Conservation (phyloP, 2,888 invertebrate genomes). For the Drosophila meridiana region DNA sequence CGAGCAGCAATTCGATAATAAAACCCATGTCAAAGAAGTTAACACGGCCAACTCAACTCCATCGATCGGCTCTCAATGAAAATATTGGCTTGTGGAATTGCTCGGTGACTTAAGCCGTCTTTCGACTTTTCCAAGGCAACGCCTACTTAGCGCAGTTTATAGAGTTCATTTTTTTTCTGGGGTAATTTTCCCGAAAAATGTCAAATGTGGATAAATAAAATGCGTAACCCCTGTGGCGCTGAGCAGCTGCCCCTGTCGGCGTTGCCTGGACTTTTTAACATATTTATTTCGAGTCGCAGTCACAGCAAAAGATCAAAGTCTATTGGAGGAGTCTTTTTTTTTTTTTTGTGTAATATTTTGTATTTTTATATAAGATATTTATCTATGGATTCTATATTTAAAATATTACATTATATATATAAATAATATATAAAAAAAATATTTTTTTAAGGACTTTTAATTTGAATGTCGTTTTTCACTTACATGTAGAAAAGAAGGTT, state of each 20-base stretch:
- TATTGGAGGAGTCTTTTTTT: not conserved
- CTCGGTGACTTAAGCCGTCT: constrained; percentile 17
- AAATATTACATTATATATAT: too few species aligned
- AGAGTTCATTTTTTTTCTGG: constrained; percentile 4
- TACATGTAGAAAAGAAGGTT: too few species aligned
- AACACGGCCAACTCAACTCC: constrained; percentile 55
- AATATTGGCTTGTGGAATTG: constrained; percentile 56
- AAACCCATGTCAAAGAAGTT: constrained; percentile 77
- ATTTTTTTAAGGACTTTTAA: too few species aligned
- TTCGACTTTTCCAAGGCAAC: constrained; percentile 38
- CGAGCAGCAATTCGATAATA: constrained; percentile 43
- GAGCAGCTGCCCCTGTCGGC: not conserved
- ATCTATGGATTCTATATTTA: too few species aligned
- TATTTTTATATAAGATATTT: too few species aligned
- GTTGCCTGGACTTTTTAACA: constrained; percentile 35
- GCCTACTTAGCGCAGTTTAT: constrained; percentile 55
- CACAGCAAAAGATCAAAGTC: constrained; percentile 34
- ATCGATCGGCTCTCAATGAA: constrained; percentile 67
- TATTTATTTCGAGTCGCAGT: constrained; percentile 45
- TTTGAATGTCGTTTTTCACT: too few species aligned
- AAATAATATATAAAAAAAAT: too few species aligned
- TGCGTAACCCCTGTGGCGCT: constrained; percentile 46
- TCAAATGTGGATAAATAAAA: constrained; percentile 58
- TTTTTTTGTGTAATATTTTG: not conserved
- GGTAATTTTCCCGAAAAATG: constrained; percentile 59